These are phyloP conservation scores for Drosophila tropicalis DNA, from an alignment of 1,140 invertebrate genomes.

Conservation along the genomic window DNA sequence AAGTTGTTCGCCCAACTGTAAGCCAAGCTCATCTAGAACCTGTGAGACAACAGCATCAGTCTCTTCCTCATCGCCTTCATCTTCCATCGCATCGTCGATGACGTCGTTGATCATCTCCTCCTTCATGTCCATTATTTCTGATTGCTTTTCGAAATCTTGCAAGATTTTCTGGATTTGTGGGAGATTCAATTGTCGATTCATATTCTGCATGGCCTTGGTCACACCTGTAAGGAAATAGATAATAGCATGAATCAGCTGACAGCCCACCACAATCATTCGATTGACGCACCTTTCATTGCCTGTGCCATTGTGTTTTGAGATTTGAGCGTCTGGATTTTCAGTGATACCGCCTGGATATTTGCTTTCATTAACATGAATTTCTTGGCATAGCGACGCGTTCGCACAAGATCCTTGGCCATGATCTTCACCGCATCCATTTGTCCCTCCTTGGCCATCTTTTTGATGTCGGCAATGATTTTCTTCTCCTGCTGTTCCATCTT, in stretches of 20 bases:
- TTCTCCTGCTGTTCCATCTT: constrained; percentile 99
- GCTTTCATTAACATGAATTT: constrained; percentile 99
- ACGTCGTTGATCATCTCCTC: constrained; percentile 99
- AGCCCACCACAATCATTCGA: neutral
- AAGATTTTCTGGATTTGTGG: constrained; percentile 99
- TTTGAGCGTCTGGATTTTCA: constrained; percentile 99
- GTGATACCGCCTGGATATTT: constrained; percentile 99
- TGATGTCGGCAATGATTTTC: constrained; percentile 99
- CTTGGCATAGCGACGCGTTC: constrained; percentile 97
- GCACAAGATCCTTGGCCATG: constrained; percentile 99
- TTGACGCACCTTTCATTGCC: constrained; percentile 94
- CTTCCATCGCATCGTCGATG: constrained; percentile 99
- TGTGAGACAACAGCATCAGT: constrained; percentile 96
- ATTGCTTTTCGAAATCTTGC: constrained; percentile 99
- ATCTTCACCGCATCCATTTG: constrained; percentile 99
- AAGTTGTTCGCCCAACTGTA: constrained; percentile 95
- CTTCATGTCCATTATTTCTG: constrained; percentile 99
- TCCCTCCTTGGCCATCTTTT: constrained; percentile 99
- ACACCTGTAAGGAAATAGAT: constrained; percentile 86
- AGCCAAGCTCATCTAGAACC: constrained; percentile 98
- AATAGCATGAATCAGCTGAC: constrained; percentile 24
- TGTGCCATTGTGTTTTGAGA: constrained; percentile 99
- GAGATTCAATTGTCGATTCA: constrained; percentile 99
- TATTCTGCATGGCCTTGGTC: constrained; percentile 98
- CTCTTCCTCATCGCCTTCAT: constrained; percentile 99